Base-by-base conservation (phyloP, 1,140 invertebrate genomes). In the Heliconius congener region DNA sequence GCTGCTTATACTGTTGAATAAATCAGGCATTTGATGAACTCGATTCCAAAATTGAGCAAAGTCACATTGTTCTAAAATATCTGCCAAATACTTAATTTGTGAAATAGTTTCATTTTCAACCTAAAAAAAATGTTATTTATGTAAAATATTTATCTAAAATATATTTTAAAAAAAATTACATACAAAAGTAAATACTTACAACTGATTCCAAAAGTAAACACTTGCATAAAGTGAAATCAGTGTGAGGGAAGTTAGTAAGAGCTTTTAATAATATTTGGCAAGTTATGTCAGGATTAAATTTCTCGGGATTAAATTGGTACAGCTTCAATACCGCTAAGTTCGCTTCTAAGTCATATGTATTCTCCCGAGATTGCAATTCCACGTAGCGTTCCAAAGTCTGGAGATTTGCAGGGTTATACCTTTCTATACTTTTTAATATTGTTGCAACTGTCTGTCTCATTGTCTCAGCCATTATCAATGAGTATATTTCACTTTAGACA, bases 221-320 rank as follows among this genome's bases (percentile, higher is more conserved):
- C 95, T 99, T 99, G 95, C 99, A 99, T 60, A 99, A 95, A 42
- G 99, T 98, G 92, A 99, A 99, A 95, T 99, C 99, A 23, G 98
- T 98, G 86, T 99, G 98, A 11, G 99, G 99, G 81, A 99, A 96
- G 95, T 99, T 99, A 16, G 99, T 99, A 13, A 99, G 94, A 3
- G 98, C 98, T 91, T 99, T 99, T 73, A 99, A 88, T 13, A 99
- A 95, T 90, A 99, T 99, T 85, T 98, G 96, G 75, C 94, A 93
- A 8, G 97, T 98, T 27, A 99, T 97, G 73, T 97, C 96, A 71
- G 96, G 95, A 88, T 99, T 97, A 85, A 98, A 98, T 83, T 96
- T 96, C n/a, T 96, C 96, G n/a, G 98, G 98, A 93, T 99, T 99
- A 85, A 99, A 98, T 93, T 99, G 99, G 88, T 99, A 99, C 39